Evolutionary conservation across 2,113 vertebrate genomes (phyloP).

Genomic region (Barnardius zonarius): DNA sequence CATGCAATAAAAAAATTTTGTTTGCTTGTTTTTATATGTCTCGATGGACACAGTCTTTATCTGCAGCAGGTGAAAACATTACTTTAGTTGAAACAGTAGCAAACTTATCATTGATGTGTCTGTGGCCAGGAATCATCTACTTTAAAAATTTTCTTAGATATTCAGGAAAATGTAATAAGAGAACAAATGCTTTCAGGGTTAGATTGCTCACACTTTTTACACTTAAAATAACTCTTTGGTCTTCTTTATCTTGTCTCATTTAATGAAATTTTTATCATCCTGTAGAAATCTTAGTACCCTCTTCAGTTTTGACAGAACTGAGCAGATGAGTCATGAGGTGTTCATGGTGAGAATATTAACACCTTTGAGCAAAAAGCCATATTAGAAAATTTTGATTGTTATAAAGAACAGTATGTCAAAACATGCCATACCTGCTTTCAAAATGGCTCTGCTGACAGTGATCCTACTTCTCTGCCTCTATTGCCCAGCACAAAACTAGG

Average conservation of each 20-base stretch:
- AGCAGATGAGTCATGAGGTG: neutral
- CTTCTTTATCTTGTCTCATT: neutral
- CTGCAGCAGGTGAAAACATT: neutral
- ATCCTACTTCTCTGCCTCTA: neutral
- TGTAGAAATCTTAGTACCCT: neutral
- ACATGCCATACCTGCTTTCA: neutral
- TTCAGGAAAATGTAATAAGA: neutral
- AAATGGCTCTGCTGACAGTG: neutral
- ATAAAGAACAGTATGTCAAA: neutral
- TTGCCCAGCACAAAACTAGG: neutral
- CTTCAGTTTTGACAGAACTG: neutral
- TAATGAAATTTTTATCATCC: neutral
- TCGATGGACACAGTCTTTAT: neutral
- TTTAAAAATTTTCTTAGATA: neutral
- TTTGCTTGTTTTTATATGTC: neutral
- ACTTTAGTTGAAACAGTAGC: neutral
- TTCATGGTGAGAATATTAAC: neutral
- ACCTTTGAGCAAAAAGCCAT: slow-evolving; percentile 15
- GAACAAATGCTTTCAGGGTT: neutral
- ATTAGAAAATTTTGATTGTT: neutral
- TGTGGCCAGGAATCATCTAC: neutral
- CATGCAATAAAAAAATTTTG: neutral
- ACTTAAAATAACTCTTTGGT: neutral
- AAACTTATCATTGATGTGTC: neutral
- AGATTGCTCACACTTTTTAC: neutral